These are phyloP conservation scores for Penelope pileata DNA, from an alignment of 2,113 vertebrate genomes.

Conservation along the genomic window DNA sequence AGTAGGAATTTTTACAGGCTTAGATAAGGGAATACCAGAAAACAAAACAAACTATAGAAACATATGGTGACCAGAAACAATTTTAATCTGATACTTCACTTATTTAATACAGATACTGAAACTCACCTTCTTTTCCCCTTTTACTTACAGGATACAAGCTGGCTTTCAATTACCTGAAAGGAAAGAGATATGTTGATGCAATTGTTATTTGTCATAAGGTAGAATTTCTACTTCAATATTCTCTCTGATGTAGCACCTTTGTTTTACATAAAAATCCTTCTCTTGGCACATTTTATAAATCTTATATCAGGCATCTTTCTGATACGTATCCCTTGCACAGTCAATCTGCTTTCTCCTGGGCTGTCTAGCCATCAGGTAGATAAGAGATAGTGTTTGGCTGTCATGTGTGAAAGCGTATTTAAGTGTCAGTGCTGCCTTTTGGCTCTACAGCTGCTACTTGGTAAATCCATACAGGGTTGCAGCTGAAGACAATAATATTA, in stretches of 20 bases:
- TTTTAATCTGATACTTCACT: background rate
- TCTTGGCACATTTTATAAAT: too few species aligned
- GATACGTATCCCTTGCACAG: background rate
- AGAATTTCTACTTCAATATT: conserved; percentile 37
- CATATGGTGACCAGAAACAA: rapidly evolving
- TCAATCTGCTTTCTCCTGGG: background rate
- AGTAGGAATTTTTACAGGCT: background rate
- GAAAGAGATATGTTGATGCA: conserved; percentile 92
- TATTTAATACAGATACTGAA: background rate
- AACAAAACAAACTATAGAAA: background rate
- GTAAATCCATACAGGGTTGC: background rate
- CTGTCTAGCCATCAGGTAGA: background rate
- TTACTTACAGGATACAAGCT: conserved; percentile 91
- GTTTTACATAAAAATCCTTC: background rate
- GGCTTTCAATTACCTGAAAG: conserved; percentile 98
- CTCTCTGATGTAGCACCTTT: background rate
- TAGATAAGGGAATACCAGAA: background rate
- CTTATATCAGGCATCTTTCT: background rate
- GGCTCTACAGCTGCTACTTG: background rate
- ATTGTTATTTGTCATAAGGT: conserved; percentile 97
- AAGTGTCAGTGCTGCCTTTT: background rate
- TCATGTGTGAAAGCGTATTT: background rate
- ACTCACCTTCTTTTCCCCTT: background rate
- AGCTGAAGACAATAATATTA: background rate
- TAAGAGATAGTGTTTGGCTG: background rate